A percentile compares a stretch with the other conserved stretches of the same genome.
These are phyloP conservation scores for Meandrusa payeni DNA, from an alignment of 2,888 invertebrate genomes.

Conservation along the genomic window DNA sequence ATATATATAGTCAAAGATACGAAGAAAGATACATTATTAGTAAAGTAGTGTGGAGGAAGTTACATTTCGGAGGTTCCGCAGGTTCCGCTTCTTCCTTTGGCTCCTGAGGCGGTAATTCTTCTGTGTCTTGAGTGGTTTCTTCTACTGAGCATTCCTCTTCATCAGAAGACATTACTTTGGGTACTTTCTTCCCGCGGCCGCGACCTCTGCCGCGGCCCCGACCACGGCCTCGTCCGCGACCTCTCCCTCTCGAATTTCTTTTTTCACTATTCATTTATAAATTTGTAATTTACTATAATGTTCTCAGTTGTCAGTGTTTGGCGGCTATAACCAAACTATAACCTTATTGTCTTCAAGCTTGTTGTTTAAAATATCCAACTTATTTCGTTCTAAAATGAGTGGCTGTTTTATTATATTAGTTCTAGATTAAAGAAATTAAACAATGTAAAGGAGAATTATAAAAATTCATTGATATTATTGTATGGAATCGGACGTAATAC, in stretches of 20 bases:
- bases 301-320: slow-evolving; percentile 11
- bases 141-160: slow-evolving; percentile 78
- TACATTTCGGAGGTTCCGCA: slow-evolving; percentile 77
- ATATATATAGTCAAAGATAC: too few relatives aligned
- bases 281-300: slow-evolving; percentile 10
- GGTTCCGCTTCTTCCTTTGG: slow-evolving; percentile 63
- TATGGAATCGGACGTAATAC: not conserved
- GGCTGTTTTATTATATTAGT: too few relatives aligned
- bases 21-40: too few relatives aligned
- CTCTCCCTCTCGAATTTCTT: slow-evolving; percentile 85
- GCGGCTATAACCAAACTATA: slow-evolving; percentile 18
- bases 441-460: too few relatives aligned
- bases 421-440: too few relatives aligned
- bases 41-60: too few relatives aligned
- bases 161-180: slow-evolving; percentile 85
- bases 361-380: not conserved
- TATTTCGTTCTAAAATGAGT: too few relatives aligned
- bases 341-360: not conserved
- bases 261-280: slow-evolving; percentile 73
- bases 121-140: slow-evolving; percentile 75
- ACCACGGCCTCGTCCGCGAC: slow-evolving; percentile 89
- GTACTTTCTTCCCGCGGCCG: slow-evolving; percentile 87
- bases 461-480: too few relatives aligned
- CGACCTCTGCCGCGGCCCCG: slow-evolving; percentile 86
- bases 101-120: slow-evolving; percentile 66